These are phyloP conservation scores for Heliocidaris erythrogramma DNA, from an alignment of 35 echinoderm and acorn worm genomes.

Conservation along the genomic window DNA sequence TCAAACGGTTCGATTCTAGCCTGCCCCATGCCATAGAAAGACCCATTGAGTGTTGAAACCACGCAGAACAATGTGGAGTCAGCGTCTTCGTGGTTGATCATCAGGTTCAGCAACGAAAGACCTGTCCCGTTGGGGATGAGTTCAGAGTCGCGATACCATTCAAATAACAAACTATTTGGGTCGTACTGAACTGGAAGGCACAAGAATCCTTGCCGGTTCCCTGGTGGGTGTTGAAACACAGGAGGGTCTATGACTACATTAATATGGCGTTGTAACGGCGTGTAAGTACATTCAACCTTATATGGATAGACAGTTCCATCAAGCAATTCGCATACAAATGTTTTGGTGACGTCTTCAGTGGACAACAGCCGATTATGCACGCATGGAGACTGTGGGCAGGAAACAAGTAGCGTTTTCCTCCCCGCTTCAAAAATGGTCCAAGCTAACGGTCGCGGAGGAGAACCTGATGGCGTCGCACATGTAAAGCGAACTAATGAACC, in stretches of 20 bases:
- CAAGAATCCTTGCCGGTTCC: neutral
- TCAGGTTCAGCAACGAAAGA: neutral
- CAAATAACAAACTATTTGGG: neutral
- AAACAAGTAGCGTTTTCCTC: neutral
- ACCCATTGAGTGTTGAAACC: neutral
- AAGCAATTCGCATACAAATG: conserved; percentile 1
- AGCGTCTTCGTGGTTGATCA: neutral
- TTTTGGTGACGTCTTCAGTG: neutral
- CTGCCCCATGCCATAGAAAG: neutral
- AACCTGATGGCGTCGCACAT: neutral
- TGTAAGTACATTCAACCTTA: neutral
- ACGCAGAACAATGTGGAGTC: conserved; percentile 19
- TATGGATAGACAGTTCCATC: neutral
- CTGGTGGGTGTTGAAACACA: neutral
- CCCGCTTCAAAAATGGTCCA: neutral
- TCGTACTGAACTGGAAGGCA: neutral
- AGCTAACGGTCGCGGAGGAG: neutral
- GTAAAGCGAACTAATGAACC: neutral
- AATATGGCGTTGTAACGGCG: neutral
- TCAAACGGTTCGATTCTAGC: neutral
- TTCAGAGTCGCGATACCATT: neutral
- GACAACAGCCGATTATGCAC: neutral
- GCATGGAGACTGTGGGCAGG: conserved; percentile 24
- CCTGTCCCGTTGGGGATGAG: neutral
- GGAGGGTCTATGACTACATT: neutral